A percentile compares a stretch with the other conserved stretches of the same genome.
These are phyloP conservation scores for Delphinapterus leucas DNA, from an alignment of 2,113 vertebrate genomes.

Conservation along the genomic window DNA sequence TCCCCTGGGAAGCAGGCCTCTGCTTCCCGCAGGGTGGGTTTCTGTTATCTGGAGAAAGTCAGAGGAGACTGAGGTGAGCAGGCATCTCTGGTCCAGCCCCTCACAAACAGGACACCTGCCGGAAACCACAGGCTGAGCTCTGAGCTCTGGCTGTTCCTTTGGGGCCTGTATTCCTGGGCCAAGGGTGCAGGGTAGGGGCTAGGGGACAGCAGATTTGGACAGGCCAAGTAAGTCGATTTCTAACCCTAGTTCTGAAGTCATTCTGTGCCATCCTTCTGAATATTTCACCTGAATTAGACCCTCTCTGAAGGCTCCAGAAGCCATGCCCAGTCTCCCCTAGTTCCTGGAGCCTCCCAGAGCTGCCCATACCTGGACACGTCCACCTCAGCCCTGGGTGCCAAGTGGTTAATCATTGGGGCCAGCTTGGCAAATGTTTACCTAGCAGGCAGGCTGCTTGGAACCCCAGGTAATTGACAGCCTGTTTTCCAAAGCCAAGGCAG, in stretches of 20 bases:
- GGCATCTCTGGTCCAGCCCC: not conserved
- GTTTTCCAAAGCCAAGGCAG: constrained; percentile 61
- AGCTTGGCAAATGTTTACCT: not conserved
- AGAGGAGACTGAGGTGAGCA: not conserved
- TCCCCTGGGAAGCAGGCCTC: not conserved
- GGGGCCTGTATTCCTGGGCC: not conserved
- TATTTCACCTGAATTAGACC: not conserved
- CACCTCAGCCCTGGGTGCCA: not conserved
- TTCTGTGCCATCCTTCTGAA: not conserved
- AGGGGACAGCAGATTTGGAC: not conserved
- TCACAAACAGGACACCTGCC: not conserved
- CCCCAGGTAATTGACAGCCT: constrained; percentile 56
- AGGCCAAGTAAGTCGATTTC: not conserved
- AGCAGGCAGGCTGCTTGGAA: not conserved
- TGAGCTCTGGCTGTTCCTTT: not conserved
- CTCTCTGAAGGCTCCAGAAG: not conserved
- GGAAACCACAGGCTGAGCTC: not conserved
- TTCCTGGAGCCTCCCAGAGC: not conserved
- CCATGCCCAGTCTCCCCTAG: not conserved
- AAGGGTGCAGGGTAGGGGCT: not conserved
- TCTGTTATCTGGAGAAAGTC: not conserved
- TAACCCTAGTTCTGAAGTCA: not conserved
- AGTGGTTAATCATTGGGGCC: constrained; percentile 15
- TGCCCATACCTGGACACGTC: not conserved
- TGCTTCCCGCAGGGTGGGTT: not conserved